These are phyloP conservation scores for Stylophora pistillata DNA, from an alignment of 64 coral and sea anemone species.

Conservation along the genomic window DNA sequence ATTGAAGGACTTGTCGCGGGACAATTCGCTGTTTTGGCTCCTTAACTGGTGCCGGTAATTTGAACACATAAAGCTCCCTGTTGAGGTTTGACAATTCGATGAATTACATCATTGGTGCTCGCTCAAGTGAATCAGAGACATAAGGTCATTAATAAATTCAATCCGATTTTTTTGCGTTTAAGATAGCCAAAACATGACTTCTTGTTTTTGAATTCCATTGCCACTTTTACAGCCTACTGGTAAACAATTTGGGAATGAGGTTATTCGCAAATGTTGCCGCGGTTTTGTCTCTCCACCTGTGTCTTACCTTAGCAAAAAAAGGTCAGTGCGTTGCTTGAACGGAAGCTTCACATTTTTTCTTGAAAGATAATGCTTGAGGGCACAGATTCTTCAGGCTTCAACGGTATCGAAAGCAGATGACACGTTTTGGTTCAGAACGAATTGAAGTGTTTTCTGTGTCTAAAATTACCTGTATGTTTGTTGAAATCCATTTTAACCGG, in stretches of 20 bases:
- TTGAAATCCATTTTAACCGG: neutral
- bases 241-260: slow-evolving; percentile 1
- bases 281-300: neutral
- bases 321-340: neutral
- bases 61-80: slow-evolving; percentile 14
- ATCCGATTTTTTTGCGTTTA: neutral
- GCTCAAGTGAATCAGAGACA: neutral
- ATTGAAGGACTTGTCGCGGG: too few species aligned
- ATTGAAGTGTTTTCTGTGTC: too few species aligned
- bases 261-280: neutral
- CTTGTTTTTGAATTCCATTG: slow-evolving; percentile 7
- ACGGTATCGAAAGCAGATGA: neutral
- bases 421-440: too few species aligned
- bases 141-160: slow-evolving; percentile 19
- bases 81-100: neutral
- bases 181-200: slow-evolving; percentile 16
- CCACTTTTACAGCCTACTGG: neutral
- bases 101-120: slow-evolving; percentile 44
- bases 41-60: neutral
- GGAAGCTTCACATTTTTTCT: neutral
- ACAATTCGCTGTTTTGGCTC: too few species aligned
- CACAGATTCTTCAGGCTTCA: neutral
- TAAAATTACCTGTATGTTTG: neutral
- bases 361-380: neutral
- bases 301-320: slow-evolving; percentile 3